Evolutionary conservation across 2,888 invertebrate genomes (phyloP), one percentile per base, ranked within the genome.

Genomic region (Limnephilus lunatus): DNA sequence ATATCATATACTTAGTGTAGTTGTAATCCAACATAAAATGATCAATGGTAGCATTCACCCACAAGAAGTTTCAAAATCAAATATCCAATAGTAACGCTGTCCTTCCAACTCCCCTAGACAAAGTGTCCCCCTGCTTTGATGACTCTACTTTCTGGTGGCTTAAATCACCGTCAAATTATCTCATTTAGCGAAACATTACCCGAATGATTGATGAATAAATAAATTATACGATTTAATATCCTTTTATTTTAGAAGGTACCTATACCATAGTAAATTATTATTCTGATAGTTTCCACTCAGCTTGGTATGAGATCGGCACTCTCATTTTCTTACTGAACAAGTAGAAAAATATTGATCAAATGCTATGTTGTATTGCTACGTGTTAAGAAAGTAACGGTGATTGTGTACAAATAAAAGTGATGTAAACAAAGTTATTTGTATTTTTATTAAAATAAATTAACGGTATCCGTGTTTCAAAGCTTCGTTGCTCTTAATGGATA

Each of bases 121-220:
- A 83, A 83, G 25, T 83, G 25, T 35, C 68, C 83, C 39, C 83
- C 35, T 19, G 14, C 7, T 25, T 11, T 35, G 83, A 83, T 83
- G 83, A 35, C 83, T 35, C 83, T 11, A 83, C 19, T 68, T n/a
- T n/a, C 68, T 25, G 68, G 68, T 83, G 83, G 83, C 35, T 83
- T 83, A 83, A 83, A 83, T 83, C 83, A 83, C 83, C 83, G 35
- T 83, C 83, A 83, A 83, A 83, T 83, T 83, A 83, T 83, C 83
- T 83, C 83, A 83, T 83, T 39, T 32, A 35, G 83, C 35, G 7
- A 35, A 68, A 68, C 83, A 32, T 32, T 32, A 39, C 35, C 83
- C 83, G 35, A 2, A 35, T 83, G 83, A 83, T 35, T 83, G 83
- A 83, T 83, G 83, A 83, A 35, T 25, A 32, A 35, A 83, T 83